phyloP scores from a whole-genome alignment of 1,140 invertebrate species.

The Drosophila pseudoananassae region DNA sequence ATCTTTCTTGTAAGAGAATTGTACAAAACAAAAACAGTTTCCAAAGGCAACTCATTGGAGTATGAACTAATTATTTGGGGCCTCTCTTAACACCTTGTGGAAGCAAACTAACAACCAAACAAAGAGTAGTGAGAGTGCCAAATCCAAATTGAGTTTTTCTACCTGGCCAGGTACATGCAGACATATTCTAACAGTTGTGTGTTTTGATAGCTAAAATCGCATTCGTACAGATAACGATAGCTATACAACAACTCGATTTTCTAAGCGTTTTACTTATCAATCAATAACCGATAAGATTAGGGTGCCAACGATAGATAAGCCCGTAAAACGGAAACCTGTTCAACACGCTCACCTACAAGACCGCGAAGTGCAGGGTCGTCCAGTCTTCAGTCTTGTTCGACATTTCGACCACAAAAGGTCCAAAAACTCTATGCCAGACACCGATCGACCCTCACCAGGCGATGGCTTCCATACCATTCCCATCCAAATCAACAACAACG shows the following conservation, averaged over 20 bases:
- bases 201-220: conserved; percentile 38
- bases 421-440: conserved; percentile 14
- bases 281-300: conserved; percentile 68
- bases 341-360: conserved; percentile 18
- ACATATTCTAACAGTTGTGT: conserved; percentile 29
- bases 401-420: conserved; percentile 33
- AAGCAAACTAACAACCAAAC: not conserved
- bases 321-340: conserved; percentile 32
- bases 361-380: conserved; percentile 3
- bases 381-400: conserved; percentile 55
- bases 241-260: conserved; percentile 3
- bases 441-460: conserved; percentile 28
- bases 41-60: too few relatives aligned
- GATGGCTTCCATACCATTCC: conserved; percentile 46
- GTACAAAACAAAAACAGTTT: too few relatives aligned
- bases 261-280: conserved; percentile 52
- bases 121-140: not conserved
- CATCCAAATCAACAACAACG: conserved; percentile 1
- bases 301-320: conserved; percentile 41
- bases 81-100: too few relatives aligned
- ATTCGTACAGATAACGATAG: conserved; percentile 32
- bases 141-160: not conserved
- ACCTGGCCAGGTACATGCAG: conserved; percentile 11
- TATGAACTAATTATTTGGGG: too few relatives aligned
- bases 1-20: too few relatives aligned